phyloP scores from a whole-genome alignment of 1,140 invertebrate genomes.

The Anthonomus grandis region DNA sequence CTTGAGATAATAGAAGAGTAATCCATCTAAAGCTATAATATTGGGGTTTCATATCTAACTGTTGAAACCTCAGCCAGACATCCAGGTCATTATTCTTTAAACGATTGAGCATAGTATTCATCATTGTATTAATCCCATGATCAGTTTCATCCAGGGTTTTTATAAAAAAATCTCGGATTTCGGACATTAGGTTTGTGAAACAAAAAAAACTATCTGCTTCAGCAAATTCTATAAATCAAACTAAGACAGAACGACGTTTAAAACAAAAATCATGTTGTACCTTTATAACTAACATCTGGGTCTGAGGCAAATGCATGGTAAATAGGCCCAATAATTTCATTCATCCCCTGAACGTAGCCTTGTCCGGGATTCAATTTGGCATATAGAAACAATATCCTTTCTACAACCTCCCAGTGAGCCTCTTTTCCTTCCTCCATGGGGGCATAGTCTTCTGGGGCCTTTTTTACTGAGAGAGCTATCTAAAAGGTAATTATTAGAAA shows the following conservation, averaged over 20 bases:
- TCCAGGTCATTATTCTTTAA: constrained; percentile 73
- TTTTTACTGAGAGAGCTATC: constrained; percentile 62
- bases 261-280: too few relatives aligned
- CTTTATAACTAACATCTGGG: constrained; percentile 73
- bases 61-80: constrained; percentile 72
- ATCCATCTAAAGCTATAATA: constrained; percentile 98
- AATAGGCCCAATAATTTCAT: constrained; percentile 98
- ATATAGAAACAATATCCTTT: constrained; percentile 95
- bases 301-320: constrained; percentile 96
- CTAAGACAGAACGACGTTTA: too few relatives aligned
- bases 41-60: constrained; percentile 87
- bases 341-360: constrained; percentile 98
- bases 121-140: constrained; percentile 82
- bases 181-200: constrained; percentile 95
- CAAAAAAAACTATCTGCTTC: constrained; percentile 98
- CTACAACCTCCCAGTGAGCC: constrained; percentile 95
- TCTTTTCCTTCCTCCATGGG: constrained; percentile 79
- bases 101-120: constrained; percentile 72
- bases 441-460: constrained; percentile 73
- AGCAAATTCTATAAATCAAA: constrained; percentile 71
- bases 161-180: constrained; percentile 97
- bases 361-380: constrained; percentile 97
- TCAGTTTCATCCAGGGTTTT: constrained; percentile 91
- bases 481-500: constrained; percentile 41
- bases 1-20: constrained; percentile 93